Conservation (phyloP, 2,888 invertebrate species). For the Lycaena phlaeas region DNA sequence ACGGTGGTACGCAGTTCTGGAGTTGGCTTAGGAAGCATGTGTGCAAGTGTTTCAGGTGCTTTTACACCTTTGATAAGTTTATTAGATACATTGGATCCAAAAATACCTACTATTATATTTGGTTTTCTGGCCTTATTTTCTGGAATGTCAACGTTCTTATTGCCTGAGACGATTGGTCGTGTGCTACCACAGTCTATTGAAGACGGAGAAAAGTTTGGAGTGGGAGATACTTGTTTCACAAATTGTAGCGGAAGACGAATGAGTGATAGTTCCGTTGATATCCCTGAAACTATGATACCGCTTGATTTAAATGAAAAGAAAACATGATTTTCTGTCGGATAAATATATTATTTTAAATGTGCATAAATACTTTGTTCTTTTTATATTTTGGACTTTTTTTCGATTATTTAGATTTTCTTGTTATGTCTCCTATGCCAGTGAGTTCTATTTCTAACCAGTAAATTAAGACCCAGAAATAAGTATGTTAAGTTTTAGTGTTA, state of each 20-base stretch:
- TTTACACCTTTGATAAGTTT: slow-evolving; percentile 84
- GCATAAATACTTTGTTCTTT: no score
- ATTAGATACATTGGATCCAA: slow-evolving; percentile 84
- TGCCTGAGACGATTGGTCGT: slow-evolving; percentile 87
- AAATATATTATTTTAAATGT: no score
- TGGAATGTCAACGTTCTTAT: slow-evolving; percentile 80
- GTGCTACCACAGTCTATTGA: slow-evolving; percentile 87
- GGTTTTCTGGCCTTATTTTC: slow-evolving; percentile 82
- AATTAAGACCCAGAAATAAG: neutral
- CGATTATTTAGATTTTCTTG: no score
- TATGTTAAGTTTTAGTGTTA: neutral
- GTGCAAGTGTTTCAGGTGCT: slow-evolving; percentile 86
- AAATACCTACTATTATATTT: slow-evolving; percentile 84
- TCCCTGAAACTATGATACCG: slow-evolving; percentile 62
- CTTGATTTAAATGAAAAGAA: slow-evolving; percentile 48
- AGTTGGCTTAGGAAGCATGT: slow-evolving; percentile 88
- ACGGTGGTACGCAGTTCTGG: slow-evolving; percentile 89
- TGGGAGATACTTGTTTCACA: slow-evolving; percentile 86
- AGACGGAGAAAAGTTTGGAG: slow-evolving; percentile 88
- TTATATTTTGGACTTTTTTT: no score
- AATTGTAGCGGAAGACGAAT: slow-evolving; percentile 69
- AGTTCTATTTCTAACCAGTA: slow-evolving; percentile 5
- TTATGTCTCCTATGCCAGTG: slow-evolving; percentile 8
- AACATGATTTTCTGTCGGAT: no score
- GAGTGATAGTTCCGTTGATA: slow-evolving; percentile 45